Evolutionary conservation across 2,888 invertebrate species (phyloP).

Genomic region (Dichetophora obliterata): DNA sequence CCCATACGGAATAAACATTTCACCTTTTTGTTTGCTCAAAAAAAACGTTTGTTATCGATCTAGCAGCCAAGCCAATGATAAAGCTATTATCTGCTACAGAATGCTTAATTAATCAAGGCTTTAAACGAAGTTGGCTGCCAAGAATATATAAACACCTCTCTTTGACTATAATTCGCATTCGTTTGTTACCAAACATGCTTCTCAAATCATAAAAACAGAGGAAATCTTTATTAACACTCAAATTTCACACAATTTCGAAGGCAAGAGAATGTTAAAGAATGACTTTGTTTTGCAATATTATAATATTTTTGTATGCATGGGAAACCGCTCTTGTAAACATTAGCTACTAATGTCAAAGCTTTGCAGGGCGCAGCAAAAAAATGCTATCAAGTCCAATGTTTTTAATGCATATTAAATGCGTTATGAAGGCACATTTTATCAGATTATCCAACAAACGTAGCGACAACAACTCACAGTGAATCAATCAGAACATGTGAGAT

Average conservation of each 20-base stretch:
- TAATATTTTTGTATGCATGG: conserved; percentile 19
- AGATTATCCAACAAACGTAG: background rate
- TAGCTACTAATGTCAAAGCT: background rate
- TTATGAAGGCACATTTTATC: background rate
- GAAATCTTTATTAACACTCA: background rate
- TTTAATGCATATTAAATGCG: conserved; percentile 32
- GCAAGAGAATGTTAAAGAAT: background rate
- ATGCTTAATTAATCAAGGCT: too few species aligned
- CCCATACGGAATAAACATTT: too few species aligned
- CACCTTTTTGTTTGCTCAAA: too few species aligned
- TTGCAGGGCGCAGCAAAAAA: background rate
- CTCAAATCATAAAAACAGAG: background rate
- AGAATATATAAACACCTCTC: too few species aligned
- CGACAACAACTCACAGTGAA: background rate
- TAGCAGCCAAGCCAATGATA: too few species aligned
- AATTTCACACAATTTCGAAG: background rate
- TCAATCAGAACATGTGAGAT: too few species aligned
- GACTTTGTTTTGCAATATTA: conserved; percentile 27
- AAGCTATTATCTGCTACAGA: too few species aligned
- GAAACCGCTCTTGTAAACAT: too few species aligned
- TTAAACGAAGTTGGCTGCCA: too few species aligned
- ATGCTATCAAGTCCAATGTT: conserved; percentile 24
- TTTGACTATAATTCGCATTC: too few species aligned
- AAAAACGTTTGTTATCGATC: too few species aligned
- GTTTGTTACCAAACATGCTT: too few species aligned